Conservation (phyloP, 1,140 invertebrate genomes). For the Platyura marginata region DNA sequence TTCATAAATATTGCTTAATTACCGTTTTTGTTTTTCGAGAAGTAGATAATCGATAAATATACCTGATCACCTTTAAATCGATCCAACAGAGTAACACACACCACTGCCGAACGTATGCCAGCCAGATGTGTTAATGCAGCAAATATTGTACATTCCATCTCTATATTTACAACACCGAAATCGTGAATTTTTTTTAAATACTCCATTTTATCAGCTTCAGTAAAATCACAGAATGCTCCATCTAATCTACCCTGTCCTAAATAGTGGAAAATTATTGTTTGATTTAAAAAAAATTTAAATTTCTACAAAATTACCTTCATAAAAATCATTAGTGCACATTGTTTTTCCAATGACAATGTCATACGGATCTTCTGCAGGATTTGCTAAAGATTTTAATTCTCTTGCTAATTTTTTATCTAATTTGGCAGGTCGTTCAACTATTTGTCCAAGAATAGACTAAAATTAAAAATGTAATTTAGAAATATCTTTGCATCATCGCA, state of each 20-base stretch:
- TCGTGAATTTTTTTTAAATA: conserved; percentile 63
- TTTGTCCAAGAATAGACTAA: conserved; percentile 76
- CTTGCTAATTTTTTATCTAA: conserved; percentile 61
- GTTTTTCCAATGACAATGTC: conserved; percentile 79
- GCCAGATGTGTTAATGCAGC: conserved; percentile 86
- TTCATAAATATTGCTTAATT: neutral
- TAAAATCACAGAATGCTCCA: conserved; percentile 93
- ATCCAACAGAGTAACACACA: conserved; percentile 88
- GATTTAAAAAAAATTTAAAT: neutral
- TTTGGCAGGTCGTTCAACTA: conserved; percentile 58
- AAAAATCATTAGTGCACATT: conserved; percentile 93
- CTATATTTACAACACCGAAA: conserved; percentile 82
- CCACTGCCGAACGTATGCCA: conserved; percentile 79
- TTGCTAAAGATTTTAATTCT: conserved; percentile 54
- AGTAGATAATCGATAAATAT: conserved; percentile 1
- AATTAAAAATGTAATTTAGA: neutral
- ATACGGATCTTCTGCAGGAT: conserved; percentile 58
- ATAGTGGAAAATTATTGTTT: neutral
- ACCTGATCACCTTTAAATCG: conserved; percentile 89
- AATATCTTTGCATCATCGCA: neutral
- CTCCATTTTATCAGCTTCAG: conserved; percentile 71
- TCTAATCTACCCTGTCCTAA: conserved; percentile 77
- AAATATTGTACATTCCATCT: conserved; percentile 84
- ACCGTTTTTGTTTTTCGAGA: neutral
- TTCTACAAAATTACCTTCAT: conserved; percentile 53